Percentiles rank a stretch among this genome's conserved stretches.
These are phyloP conservation scores for Hormiphora californensis DNA, from an alignment of 37 sponge, comb jelly and placozoan genomes.

Conservation along the genomic window DNA sequence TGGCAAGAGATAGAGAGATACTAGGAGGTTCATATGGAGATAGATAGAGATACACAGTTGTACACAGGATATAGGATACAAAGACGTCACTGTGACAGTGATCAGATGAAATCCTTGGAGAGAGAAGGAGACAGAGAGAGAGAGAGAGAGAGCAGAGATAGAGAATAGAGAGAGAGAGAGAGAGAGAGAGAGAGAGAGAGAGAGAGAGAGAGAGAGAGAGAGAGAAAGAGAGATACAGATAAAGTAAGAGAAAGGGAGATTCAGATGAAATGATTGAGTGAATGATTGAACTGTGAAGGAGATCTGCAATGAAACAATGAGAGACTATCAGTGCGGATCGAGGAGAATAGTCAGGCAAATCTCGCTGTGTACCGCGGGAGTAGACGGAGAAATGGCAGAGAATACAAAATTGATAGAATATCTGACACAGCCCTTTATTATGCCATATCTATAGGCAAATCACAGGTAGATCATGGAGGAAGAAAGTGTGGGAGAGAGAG, in stretches of 20 bases:
- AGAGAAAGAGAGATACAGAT: neutral
- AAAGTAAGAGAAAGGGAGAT: neutral
- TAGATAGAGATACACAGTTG: no score
- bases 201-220: neutral
- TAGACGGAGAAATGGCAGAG: conserved; percentile 1
- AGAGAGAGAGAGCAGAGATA: neutral
- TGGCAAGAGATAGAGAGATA: no score
- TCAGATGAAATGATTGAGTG: neutral
- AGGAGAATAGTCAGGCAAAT: neutral
- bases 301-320: neutral
- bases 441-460: no score
- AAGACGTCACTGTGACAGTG: no score
- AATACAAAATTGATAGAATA: no score
- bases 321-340: neutral
- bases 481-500: neutral
- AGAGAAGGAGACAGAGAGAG: neutral
- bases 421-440: no score
- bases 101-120: no score
- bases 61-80: no score
- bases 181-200: neutral
- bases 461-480: no score
- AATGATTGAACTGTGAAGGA: no score
- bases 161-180: neutral
- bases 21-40: no score
- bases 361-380: neutral